Conservation (phyloP, 53 echinoderm and acorn worm species). For the Patiria pectinifera region DNA sequence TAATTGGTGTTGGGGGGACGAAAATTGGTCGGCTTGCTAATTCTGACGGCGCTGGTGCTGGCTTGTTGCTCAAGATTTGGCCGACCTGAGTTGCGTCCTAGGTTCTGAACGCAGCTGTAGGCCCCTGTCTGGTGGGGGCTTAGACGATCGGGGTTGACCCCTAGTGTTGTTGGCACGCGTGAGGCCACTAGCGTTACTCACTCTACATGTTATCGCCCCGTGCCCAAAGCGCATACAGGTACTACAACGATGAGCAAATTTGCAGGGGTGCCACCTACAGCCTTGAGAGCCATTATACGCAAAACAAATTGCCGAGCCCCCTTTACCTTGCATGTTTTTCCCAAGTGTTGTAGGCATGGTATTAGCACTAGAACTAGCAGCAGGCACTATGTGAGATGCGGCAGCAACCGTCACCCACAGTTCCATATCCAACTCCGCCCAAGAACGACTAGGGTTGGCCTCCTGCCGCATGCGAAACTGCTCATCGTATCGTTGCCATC, state of each 20-base stretch:
- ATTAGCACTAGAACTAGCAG: no score
- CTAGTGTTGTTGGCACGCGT: neutral
- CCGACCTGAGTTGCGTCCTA: no score
- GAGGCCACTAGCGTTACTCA: neutral
- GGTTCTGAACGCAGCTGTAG: no score
- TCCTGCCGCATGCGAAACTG: constrained; percentile 46
- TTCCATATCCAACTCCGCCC: neutral
- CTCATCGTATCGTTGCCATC: constrained; percentile 50
- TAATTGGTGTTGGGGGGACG: no score
- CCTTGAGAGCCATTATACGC: neutral
- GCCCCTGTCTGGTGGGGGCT: no score
- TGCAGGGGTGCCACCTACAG: neutral
- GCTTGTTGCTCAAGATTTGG: no score
- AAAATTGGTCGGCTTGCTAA: no score
- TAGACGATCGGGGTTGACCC: no score
- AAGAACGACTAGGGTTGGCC: neutral
- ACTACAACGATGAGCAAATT: constrained; percentile 7
- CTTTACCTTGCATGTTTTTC: neutral
- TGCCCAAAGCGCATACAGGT: neutral
- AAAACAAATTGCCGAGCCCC: neutral
- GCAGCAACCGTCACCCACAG: constrained; percentile 16
- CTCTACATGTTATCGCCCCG: neutral
- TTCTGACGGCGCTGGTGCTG: no score
- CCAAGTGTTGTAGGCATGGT: no score
- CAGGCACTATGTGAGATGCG: neutral